Percentiles rank a stretch among this genome's conserved stretches.
Evolutionary conservation across 1,140 invertebrate genomes (phyloP).

Genomic region (Periplaneta americana): DNA sequence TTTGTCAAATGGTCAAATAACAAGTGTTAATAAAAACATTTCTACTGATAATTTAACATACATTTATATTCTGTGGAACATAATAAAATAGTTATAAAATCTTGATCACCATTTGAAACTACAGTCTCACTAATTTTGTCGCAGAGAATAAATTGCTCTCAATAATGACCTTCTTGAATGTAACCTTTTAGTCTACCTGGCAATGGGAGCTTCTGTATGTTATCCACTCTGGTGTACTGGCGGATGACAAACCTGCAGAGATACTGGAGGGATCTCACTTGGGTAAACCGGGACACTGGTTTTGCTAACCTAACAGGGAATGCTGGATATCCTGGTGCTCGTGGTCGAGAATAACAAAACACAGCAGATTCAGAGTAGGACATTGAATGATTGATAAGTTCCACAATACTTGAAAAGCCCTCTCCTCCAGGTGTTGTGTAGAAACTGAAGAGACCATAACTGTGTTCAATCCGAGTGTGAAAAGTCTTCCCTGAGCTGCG

Average conservation of each 20-base stretch:
- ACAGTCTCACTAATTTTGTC: neutral
- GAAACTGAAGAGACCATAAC: conserved; percentile 58
- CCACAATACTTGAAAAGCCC: conserved; percentile 59
- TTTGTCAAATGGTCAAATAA: neutral
- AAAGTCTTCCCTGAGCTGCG: conserved; percentile 65
- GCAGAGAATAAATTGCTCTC: conserved; percentile 14
- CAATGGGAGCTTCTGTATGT: conserved; percentile 65
- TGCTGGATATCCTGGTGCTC: conserved; percentile 56
- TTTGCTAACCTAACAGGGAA: conserved; percentile 69
- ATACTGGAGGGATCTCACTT: conserved; percentile 68
- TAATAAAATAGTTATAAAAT: neutral
- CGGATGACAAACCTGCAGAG: conserved; percentile 73
- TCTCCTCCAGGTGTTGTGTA: conserved; percentile 58
- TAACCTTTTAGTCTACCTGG: conserved; percentile 61
- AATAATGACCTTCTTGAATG: conserved; percentile 51
- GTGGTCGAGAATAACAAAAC: conserved; percentile 66
- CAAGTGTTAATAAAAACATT: neutral
- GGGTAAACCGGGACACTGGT: conserved; percentile 68
- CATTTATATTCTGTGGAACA: neutral
- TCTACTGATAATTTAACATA: neutral
- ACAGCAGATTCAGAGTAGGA: conserved; percentile 59
- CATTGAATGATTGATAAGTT: conserved; percentile 65
- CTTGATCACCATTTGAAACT: neutral
- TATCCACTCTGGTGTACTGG: conserved; percentile 61
- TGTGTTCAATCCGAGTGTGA: conserved; percentile 64